These are phyloP conservation scores for Tauraco erythrolophus DNA, from an alignment of 2,113 vertebrate species.

Conservation along the genomic window DNA sequence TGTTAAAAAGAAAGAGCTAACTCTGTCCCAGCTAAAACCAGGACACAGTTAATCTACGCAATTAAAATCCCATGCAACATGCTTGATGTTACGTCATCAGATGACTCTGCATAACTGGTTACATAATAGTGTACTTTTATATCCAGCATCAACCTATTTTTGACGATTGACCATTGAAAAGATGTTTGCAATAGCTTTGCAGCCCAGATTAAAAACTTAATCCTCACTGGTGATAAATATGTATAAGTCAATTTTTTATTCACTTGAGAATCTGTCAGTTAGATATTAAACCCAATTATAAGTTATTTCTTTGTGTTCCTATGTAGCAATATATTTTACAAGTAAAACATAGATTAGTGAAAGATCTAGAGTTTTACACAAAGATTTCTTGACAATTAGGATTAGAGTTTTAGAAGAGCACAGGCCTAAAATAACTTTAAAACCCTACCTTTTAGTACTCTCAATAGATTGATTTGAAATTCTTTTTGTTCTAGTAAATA, in stretches of 20 bases:
- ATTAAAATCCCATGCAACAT: neutral
- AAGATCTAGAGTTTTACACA: neutral
- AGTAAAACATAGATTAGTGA: neutral
- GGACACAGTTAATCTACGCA: neutral
- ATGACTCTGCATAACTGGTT: neutral
- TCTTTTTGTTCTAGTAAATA: neutral
- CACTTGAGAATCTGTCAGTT: neutral
- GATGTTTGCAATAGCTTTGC: neutral
- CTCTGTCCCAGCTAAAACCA: too few species aligned
- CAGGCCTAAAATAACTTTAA: neutral
- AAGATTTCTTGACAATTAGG: neutral
- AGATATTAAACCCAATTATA: neutral
- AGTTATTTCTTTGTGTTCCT: neutral
- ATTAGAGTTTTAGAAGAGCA: neutral
- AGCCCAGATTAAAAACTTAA: neutral
- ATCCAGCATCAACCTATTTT: neutral
- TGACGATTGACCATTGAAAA: neutral
- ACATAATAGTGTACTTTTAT: neutral
- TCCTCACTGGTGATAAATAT: neutral
- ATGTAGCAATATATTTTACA: neutral
- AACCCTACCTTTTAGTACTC: neutral
- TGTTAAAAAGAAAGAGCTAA: too few species aligned
- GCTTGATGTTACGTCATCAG: neutral
- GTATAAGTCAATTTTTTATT: neutral
- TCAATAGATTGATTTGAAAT: neutral